Evolutionary conservation across 53 echinoderm and acorn worm species (phyloP), one percentile per base, ranked within the genome.

Genomic region (Holothuria scabra): DNA sequence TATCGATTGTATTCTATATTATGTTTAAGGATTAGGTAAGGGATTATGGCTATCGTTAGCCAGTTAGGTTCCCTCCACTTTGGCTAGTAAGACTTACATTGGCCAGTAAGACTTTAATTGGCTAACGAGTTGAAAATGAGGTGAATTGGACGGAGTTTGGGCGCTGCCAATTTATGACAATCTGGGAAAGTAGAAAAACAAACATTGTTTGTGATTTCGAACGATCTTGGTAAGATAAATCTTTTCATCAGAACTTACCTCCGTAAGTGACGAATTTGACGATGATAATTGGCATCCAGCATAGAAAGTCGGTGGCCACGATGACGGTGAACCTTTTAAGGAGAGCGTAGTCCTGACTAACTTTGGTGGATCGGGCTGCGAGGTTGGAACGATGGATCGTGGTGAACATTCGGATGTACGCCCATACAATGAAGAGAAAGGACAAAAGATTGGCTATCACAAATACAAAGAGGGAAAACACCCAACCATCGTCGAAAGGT

Each of bases 221-320:
- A 41, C 41, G 0, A 41, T 41, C 10, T 41, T 0, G 6, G 7
- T 10, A 10, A 41, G 7, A 6, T 8, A 10, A 41, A 41, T 4
- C 41, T 41, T 41, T 41, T 41, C 7, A 41, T 41, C 10, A 41
- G 41, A 16, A 82, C 90, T 85, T 59, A 99, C 99, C 93, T 85
- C 89, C 92, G 28, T 95, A 86, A 19, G 99, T 92, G 20, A 93
- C 84, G 37, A 99, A 74, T 64, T 99, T 99, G 83, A 99, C 91
- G 46, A 94, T 76, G 33, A 94, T 94, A 61, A 99, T 95, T 1
- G 99, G 99, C 92, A 99, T 94, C 99, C 99, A 99, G 70, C 99
- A 99, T 31, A 99, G 72, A 46, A 99, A 94, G 64, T 99, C 99
- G 8, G 99, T 99, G 16, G 93, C 87, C 5, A 99, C 99, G 52